Percentiles rank a stretch among this genome's conserved stretches.
phyloP scores from a whole-genome alignment of 2,113 vertebrate genomes.

The Perca flavescens region DNA sequence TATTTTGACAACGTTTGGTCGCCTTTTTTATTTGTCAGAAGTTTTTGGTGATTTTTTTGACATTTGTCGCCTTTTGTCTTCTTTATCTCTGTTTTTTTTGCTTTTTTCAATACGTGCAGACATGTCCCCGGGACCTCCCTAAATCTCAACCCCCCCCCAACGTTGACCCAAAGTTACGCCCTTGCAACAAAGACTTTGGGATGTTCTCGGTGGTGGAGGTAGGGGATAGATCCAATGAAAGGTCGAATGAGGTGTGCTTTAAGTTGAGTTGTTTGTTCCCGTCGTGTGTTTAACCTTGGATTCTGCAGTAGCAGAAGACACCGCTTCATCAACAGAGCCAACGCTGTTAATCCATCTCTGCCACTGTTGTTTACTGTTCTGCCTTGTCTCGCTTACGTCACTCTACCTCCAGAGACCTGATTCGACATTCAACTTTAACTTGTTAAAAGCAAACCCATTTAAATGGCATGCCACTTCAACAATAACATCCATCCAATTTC shows the following conservation, averaged over 20 bases:
- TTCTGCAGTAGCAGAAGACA: constrained; percentile 46
- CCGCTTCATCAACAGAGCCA: constrained; percentile 63
- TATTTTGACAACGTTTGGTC: too few relatives aligned
- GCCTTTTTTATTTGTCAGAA: too few relatives aligned
- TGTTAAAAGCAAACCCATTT: constrained; percentile 39
- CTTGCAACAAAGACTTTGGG: not conserved
- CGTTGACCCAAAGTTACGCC: too few relatives aligned
- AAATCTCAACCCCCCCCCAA: too few relatives aligned
- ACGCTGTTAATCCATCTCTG: constrained; percentile 65
- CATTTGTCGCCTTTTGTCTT: too few relatives aligned
- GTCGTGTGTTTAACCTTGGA: constrained; percentile 54
- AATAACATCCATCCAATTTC: constrained; percentile 1
- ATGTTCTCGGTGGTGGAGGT: not conserved
- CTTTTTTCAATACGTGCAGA: too few relatives aligned
- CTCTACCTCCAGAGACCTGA: constrained; percentile 33
- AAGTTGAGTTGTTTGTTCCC: constrained; percentile 54
- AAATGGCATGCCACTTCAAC: constrained; percentile 23
- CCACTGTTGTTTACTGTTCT: constrained; percentile 57
- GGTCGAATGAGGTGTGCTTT: constrained; percentile 49
- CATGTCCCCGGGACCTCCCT: too few relatives aligned
- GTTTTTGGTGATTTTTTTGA: too few relatives aligned
- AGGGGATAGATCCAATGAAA: constrained; percentile 24
- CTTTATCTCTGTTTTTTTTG: too few relatives aligned
- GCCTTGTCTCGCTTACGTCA: constrained; percentile 47
- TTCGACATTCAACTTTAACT: constrained; percentile 36